Conservation (phyloP, 2,113 vertebrate genomes). For the Aleadryas rufinucha region DNA sequence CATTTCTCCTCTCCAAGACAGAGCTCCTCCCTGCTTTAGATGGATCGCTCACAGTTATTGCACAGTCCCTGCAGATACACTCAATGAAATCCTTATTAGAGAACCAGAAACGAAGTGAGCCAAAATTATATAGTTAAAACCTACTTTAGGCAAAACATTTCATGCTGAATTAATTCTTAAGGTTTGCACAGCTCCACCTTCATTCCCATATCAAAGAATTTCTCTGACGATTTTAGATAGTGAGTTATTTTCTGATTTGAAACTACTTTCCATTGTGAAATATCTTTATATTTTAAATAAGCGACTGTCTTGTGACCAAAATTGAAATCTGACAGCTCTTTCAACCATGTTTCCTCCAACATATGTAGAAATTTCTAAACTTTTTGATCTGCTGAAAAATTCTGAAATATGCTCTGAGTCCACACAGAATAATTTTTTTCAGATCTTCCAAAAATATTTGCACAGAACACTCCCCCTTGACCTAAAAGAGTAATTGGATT, state of each 20-base stretch:
- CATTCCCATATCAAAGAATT: background rate
- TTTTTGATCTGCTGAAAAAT: background rate
- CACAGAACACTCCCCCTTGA: slow-evolving; percentile 3
- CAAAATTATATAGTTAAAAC: background rate
- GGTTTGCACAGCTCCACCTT: background rate
- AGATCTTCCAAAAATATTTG: slow-evolving; percentile 16
- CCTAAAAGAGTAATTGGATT: slow-evolving; percentile 58
- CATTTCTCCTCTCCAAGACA: background rate
- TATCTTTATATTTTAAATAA: background rate
- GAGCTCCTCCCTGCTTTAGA: background rate
- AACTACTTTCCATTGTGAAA: background rate
- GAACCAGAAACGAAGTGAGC: background rate
- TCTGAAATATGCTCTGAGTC: background rate
- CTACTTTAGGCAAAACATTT: background rate
- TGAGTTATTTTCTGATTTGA: background rate
- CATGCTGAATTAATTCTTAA: background rate
- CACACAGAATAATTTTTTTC: background rate
- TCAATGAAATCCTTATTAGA: background rate
- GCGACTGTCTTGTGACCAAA: background rate
- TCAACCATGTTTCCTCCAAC: background rate
- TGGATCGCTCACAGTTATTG: fast-evolving
- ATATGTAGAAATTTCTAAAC: background rate
- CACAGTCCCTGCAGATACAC: background rate
- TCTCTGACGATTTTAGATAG: background rate
- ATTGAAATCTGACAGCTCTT: background rate